Conservation (phyloP, 2,113 vertebrate species). For the Rhea pennata region DNA sequence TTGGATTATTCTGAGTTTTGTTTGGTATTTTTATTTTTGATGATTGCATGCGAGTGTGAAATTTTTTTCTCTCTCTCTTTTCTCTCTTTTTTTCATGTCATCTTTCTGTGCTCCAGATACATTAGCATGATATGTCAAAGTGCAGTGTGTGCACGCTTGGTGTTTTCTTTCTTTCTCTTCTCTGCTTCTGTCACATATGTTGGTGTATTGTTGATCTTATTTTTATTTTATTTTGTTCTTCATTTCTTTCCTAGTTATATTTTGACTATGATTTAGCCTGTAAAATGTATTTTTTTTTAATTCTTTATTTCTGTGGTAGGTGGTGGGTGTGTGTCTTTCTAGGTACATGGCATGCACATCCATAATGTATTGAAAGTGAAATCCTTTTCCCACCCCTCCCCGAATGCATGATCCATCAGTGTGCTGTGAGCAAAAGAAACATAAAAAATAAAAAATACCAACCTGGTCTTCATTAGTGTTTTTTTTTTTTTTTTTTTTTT, state of each 20-base stretch:
- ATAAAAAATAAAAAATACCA: slow-evolving; percentile 80
- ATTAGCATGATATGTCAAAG: slow-evolving; percentile 72
- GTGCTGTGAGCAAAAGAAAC: slow-evolving; percentile 76
- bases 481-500: slow-evolving; percentile 11
- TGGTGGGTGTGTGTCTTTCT: slow-evolving; percentile 49
- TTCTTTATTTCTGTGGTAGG: slow-evolving; percentile 47
- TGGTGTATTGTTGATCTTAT: slow-evolving; percentile 18
- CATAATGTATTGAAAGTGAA: slow-evolving; percentile 77
- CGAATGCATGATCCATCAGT: slow-evolving; percentile 86
- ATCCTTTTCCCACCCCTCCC: slow-evolving; percentile 63
- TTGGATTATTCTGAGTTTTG: neutral
- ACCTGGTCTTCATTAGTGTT: slow-evolving; percentile 87
- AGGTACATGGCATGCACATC: slow-evolving; percentile 85
- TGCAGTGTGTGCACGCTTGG: slow-evolving; percentile 73
- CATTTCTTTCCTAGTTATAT: slow-evolving; percentile 17
- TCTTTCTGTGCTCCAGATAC: slow-evolving; percentile 46
- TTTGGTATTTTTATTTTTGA: slow-evolving; percentile 68
- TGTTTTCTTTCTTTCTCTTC: slow-evolving; percentile 44
- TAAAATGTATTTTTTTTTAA: slow-evolving; percentile 35
- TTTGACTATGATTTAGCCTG: slow-evolving; percentile 11
- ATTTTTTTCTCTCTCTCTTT: slow-evolving; percentile 43
- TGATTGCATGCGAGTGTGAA: slow-evolving; percentile 82
- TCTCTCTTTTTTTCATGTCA: neutral
- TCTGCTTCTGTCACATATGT: slow-evolving; percentile 45
- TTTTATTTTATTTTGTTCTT: neutral